A percentile compares a stretch with the other conserved stretches of the same genome.
Evolutionary conservation across 30 jellyfish, hydroid and myxozoan species (phyloP).

Genomic region (Turritopsis rubra): DNA sequence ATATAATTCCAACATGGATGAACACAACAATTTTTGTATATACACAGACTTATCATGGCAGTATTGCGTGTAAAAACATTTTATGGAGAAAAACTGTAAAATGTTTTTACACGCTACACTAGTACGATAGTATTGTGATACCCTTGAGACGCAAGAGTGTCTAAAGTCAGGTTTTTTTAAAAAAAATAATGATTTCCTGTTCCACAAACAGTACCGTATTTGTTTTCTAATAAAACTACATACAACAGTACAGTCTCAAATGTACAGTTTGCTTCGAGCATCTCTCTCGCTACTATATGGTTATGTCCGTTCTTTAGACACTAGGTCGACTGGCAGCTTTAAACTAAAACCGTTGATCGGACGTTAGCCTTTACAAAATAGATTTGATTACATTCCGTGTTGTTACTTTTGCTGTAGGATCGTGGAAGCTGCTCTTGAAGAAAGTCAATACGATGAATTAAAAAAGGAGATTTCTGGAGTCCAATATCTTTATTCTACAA

Average conservation of each 20-base stretch:
- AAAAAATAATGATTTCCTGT: too few relatives aligned
- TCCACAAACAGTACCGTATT: too few relatives aligned
- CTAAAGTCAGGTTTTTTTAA: background rate
- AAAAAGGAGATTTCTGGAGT: constrained; percentile 2
- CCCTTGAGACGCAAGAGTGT: background rate
- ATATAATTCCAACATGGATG: too few relatives aligned
- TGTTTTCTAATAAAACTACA: too few relatives aligned
- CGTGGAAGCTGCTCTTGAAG: constrained; percentile 6
- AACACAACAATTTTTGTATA: too few relatives aligned
- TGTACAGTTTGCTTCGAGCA: background rate
- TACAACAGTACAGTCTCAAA: background rate
- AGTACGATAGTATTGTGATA: background rate
- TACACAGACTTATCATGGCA: too few relatives aligned
- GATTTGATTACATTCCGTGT: background rate
- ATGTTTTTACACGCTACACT: too few relatives aligned
- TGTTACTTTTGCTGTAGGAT: background rate
- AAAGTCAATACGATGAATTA: background rate
- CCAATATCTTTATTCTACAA: background rate
- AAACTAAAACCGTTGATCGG: background rate
- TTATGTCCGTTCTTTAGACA: too few relatives aligned
- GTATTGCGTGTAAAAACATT: too few relatives aligned
- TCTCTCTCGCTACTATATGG: too few relatives aligned
- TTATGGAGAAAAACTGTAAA: too few relatives aligned
- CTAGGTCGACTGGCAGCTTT: too few relatives aligned
- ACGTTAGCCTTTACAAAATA: background rate